phyloP scores from a whole-genome alignment of 2,888 invertebrate species.

The Apodemia hepburni region DNA sequence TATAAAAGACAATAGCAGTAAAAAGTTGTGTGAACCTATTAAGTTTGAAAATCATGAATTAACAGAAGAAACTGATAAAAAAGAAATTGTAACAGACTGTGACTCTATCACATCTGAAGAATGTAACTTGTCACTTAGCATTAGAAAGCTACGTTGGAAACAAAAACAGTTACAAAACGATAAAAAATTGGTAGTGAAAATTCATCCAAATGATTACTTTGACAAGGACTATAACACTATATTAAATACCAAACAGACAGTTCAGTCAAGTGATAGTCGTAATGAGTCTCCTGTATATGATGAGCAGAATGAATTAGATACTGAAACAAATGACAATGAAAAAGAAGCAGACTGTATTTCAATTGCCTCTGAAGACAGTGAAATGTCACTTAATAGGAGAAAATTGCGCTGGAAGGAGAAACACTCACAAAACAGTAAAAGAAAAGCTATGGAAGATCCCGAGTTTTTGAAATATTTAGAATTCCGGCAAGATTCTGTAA shows the following conservation, averaged over 20 bases:
- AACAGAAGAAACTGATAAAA: not conserved
- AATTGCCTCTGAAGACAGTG: slow-evolving; percentile 41
- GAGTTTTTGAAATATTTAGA: slow-evolving; percentile 75
- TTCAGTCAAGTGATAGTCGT: not conserved
- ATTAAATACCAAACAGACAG: not conserved
- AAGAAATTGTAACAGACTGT: slow-evolving; percentile 27
- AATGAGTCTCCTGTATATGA: not conserved
- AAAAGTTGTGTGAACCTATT: not conserved
- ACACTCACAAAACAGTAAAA: slow-evolving; percentile 31
- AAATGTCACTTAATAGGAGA: slow-evolving; percentile 39
- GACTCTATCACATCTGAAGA: slow-evolving; percentile 39
- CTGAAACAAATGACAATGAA: slow-evolving; percentile 24
- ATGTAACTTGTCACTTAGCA: slow-evolving; percentile 41
- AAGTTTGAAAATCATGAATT: not conserved
- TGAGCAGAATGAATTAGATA: slow-evolving; percentile 20
- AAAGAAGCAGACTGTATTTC: slow-evolving; percentile 36
- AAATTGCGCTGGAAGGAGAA: slow-evolving; percentile 37
- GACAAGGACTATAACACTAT: not conserved
- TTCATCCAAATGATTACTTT: not conserved
- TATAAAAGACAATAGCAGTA: not conserved
- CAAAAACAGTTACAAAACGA: slow-evolving; percentile 33
- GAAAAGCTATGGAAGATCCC: slow-evolving; percentile 45
- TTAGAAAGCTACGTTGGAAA: slow-evolving; percentile 34
- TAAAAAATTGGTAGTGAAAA: slow-evolving; percentile 2
- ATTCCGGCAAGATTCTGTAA: slow-evolving; percentile 63